Conservation (phyloP, 23 tunicate genomes). For the Halocynthia aurantium region DNA sequence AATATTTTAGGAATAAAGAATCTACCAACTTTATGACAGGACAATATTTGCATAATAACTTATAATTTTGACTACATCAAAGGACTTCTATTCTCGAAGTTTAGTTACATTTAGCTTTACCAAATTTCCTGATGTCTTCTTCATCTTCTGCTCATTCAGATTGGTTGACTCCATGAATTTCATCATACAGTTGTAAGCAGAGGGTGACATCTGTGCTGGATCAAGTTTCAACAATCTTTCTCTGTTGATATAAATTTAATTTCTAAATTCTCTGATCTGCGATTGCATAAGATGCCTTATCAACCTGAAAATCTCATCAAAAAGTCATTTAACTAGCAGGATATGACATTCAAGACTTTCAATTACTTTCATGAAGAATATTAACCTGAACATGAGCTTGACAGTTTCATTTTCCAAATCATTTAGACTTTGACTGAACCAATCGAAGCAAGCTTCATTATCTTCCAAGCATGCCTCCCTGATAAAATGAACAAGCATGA, state of each 20-base stretch:
- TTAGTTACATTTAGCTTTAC: slow-evolving; percentile 16
- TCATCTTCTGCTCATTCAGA: slow-evolving; percentile 55
- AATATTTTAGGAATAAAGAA: too few species aligned
- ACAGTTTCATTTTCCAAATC: slow-evolving; percentile 68
- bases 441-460: slow-evolving; percentile 53
- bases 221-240: slow-evolving; percentile 67
- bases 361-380: background rate
- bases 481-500: slow-evolving; percentile 8
- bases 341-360: background rate
- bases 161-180: slow-evolving; percentile 56
- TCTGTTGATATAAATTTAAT: slow-evolving; percentile 11
- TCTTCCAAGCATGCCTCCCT: slow-evolving; percentile 56
- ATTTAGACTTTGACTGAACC: slow-evolving; percentile 45
- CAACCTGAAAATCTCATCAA: background rate
- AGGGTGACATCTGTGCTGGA: slow-evolving; percentile 23
- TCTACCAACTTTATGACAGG: too few species aligned
- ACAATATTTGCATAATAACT: too few species aligned
- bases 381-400: slow-evolving; percentile 58
- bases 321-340: background rate
- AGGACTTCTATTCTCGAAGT: too few species aligned
- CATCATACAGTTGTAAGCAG: slow-evolving; percentile 54
- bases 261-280: background rate
- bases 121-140: slow-evolving; percentile 24
- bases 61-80: too few species aligned
- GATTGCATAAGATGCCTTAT: background rate